A percentile compares a stretch with the other conserved stretches of the same genome.
These are phyloP conservation scores for Syrphus vitripennis DNA, from an alignment of 2,888 invertebrate genomes.

Conservation along the genomic window DNA sequence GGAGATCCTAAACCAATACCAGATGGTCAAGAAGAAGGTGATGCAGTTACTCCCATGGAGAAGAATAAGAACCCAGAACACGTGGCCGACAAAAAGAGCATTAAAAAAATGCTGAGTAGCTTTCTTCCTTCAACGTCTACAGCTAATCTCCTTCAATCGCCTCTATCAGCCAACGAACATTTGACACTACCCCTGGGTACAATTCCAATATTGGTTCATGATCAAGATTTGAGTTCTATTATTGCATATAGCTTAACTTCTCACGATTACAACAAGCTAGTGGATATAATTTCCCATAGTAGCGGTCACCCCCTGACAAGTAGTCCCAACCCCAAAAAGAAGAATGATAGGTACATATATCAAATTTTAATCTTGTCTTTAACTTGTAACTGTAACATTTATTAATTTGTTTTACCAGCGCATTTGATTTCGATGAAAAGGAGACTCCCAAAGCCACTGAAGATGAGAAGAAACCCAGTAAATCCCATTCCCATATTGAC, in stretches of 20 bases:
- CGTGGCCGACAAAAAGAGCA: conserved; percentile 83
- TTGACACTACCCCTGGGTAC: conserved; percentile 85
- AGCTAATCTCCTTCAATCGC: conserved; percentile 82
- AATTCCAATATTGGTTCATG: conserved; percentile 88
- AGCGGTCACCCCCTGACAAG: conserved; percentile 48
- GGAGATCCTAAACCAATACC: conserved; percentile 23
- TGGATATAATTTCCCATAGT: conserved; percentile 81
- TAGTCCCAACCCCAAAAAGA: conserved; percentile 79
- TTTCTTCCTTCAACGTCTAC: conserved; percentile 84
- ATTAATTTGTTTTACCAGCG: conserved; percentile 36
- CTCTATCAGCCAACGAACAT: conserved; percentile 87
- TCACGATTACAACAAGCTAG: conserved; percentile 85
- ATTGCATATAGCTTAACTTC: conserved; percentile 91
- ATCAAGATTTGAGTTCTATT: conserved; percentile 91
- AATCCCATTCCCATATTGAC: conserved; percentile 81
- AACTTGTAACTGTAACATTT: not conserved
- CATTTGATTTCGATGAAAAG: conserved; percentile 75
- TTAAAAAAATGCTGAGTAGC: conserved; percentile 87
- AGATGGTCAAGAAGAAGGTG: conserved; percentile 58
- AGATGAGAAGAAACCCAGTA: conserved; percentile 74
- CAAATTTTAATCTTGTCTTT: not conserved
- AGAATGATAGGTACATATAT: conserved; percentile 77
- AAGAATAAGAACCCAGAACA: conserved; percentile 58
- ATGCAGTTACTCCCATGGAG: conserved; percentile 65
- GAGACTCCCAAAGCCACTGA: conserved; percentile 39